Evolutionary conservation across 2,888 invertebrate species (phyloP).

Genomic region (Xanthostigma xanthostigma): DNA sequence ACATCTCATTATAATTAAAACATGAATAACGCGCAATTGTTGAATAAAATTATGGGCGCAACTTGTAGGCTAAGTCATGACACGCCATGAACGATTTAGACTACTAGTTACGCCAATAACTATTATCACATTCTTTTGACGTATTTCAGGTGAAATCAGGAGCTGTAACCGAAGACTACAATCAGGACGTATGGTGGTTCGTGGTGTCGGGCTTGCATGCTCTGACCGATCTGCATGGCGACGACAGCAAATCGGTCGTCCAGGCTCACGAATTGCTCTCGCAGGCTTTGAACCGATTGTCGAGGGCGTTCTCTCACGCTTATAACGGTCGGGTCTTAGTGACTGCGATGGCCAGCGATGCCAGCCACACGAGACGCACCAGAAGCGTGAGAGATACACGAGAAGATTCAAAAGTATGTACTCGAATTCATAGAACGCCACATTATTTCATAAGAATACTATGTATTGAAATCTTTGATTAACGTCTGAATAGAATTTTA

Average conservation of each 20-base stretch:
- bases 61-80: too few species aligned
- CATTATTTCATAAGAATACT: too few species aligned
- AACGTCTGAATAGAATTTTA: too few species aligned
- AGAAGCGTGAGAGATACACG: conserved; percentile 19
- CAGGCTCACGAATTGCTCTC: conserved; percentile 49
- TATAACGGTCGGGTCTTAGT: conserved; percentile 45
- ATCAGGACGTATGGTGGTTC: conserved; percentile 51
- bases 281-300: conserved; percentile 35
- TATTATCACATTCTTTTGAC: too few species aligned
- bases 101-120: too few species aligned
- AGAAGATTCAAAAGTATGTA: too few species aligned
- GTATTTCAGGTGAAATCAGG: conserved; percentile 29
- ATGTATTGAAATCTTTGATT: too few species aligned
- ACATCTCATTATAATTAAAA: too few species aligned
- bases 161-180: conserved; percentile 34
- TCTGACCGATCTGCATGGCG: conserved; percentile 47
- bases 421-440: too few species aligned
- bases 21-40: too few species aligned
- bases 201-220: conserved; percentile 45
- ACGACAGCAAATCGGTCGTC: conserved; percentile 43
- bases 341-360: conserved; percentile 47
- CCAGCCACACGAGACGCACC: conserved; percentile 41
- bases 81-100: too few species aligned
- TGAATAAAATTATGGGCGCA: too few species aligned
- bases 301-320: conserved; percentile 36